These are phyloP conservation scores for Rhopilema esculentum DNA, from an alignment of 30 jellyfish, hydroid and myxozoan species.

Conservation along the genomic window DNA sequence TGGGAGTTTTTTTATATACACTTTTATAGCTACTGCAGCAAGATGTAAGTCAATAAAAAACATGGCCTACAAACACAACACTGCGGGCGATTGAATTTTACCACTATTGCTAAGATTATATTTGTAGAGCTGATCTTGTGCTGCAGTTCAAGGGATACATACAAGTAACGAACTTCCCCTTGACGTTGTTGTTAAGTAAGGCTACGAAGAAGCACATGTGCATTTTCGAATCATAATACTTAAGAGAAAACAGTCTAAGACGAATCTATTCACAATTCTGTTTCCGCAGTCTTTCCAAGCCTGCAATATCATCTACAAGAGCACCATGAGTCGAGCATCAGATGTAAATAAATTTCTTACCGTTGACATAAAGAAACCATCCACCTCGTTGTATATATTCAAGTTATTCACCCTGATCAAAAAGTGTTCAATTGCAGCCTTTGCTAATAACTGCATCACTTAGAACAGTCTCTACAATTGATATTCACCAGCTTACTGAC, in stretches of 20 bases:
- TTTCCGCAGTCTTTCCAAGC: not conserved
- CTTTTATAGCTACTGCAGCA: not conserved
- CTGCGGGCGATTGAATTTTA: no score
- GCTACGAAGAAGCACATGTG: not conserved
- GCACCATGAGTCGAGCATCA: not conserved
- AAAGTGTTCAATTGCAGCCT: not conserved
- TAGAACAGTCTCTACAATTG: not conserved
- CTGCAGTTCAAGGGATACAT: no score
- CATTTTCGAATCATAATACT: no score
- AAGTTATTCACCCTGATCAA: not conserved
- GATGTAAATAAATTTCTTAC: not conserved
- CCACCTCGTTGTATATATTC: not conserved
- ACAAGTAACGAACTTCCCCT: not conserved
- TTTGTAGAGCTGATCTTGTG: no score
- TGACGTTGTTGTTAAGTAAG: not conserved
- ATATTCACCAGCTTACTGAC: not conserved
- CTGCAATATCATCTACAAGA: not conserved
- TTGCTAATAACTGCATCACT: not conserved
- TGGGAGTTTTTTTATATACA: not conserved
- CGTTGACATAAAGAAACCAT: not conserved
- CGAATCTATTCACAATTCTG: not conserved
- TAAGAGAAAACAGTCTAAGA: not conserved
- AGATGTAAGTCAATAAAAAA: not conserved
- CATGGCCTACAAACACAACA: not conserved
- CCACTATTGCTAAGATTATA: no score